phyloP scores from a whole-genome alignment of 2,797 vertebrate species.

The Rallus crepitans region DNA sequence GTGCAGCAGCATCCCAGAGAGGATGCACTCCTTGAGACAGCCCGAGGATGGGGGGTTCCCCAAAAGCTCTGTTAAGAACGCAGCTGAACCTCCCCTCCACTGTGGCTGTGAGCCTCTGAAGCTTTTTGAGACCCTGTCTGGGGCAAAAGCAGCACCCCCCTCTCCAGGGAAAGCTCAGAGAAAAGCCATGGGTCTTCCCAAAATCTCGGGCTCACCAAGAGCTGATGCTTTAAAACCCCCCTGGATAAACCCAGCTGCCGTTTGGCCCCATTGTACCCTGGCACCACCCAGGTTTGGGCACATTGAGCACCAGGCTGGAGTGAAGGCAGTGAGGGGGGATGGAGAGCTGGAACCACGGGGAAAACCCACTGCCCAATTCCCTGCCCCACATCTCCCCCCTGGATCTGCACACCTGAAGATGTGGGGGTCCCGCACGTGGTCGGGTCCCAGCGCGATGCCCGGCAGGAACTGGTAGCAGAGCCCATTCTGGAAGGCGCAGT shows the following conservation, averaged over 20 bases:
- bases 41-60: accelerated
- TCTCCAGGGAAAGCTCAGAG: not conserved
- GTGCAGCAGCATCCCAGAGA: not conserved
- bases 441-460: slow-evolving; percentile 89
- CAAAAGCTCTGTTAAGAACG: accelerated
- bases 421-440: slow-evolving; percentile 89
- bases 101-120: not conserved
- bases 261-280: not conserved
- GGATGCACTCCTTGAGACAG: accelerated
- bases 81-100: accelerated
- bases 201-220: not conserved
- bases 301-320: not conserved
- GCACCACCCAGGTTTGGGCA: not conserved
- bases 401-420: slow-evolving; percentile 85
- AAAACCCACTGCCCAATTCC: accelerated
- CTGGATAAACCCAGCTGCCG: not conserved
- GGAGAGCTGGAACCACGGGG: accelerated
- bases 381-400: not conserved
- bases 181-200: accelerated
- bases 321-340: accelerated
- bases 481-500: slow-evolving; percentile 96
- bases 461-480: slow-evolving; percentile 96
- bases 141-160: not conserved
- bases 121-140: too few species aligned
- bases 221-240: accelerated